Percentiles rank a stretch among this genome's conserved stretches.
Evolutionary conservation across 2,888 invertebrate species (phyloP).

Genomic region (Chrysotoxum bicinctum): DNA sequence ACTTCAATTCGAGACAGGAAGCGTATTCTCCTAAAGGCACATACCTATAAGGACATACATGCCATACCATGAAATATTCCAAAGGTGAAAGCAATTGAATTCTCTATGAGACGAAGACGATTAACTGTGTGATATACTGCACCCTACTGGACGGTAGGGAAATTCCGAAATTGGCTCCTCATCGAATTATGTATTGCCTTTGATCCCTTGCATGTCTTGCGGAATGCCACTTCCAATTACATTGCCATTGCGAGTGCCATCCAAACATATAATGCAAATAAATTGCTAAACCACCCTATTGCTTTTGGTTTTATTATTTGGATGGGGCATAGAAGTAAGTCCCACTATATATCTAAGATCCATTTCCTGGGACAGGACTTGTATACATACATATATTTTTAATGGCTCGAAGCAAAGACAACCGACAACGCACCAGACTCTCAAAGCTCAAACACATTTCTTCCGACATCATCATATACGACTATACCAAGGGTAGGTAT

Average conservation of each 20-base stretch:
- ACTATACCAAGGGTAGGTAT: not conserved
- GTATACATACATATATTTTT: not conserved
- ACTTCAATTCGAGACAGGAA: conserved; percentile 22
- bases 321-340: conserved; percentile 10
- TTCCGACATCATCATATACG: not conserved
- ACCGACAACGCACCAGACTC: not conserved
- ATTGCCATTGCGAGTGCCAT: not conserved
- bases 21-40: conserved; percentile 9
- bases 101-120: conserved; percentile 12
- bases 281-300: conserved; percentile 18
- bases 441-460: not conserved
- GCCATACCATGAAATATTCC: conserved; percentile 45
- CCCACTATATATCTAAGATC: conserved; percentile 16
- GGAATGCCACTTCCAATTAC: not conserved
- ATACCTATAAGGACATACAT: conserved; percentile 55
- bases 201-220: conserved; percentile 29
- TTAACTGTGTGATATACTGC: conserved; percentile 35
- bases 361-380: conserved; percentile 1
- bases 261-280: conserved; percentile 23
- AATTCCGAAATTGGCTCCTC: conserved; percentile 44
- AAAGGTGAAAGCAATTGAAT: conserved; percentile 70
- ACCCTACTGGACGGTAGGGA: conserved; percentile 7
- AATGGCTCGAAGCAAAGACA: conserved; percentile 42
- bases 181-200: conserved; percentile 45
- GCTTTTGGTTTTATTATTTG: conserved; percentile 42